Evolutionary conservation across 2,888 invertebrate species (phyloP).

Genomic region (Unio pictorum): DNA sequence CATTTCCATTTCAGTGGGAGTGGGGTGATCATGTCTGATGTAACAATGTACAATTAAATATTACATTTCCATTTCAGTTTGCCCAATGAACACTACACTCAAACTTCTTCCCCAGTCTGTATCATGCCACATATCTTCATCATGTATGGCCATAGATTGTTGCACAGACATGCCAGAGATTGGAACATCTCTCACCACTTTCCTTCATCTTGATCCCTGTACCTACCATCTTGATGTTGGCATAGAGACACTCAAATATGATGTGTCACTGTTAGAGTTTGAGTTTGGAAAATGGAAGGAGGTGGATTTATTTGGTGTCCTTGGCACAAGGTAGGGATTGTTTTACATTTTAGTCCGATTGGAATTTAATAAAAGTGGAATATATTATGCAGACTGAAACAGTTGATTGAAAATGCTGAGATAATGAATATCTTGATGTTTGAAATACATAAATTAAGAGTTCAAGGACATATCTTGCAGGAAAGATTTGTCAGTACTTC

Average conservation of each 20-base stretch:
- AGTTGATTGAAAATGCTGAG: too few relatives aligned
- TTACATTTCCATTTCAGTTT: conserved; percentile 21
- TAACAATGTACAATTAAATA: background rate
- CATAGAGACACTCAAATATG: conserved; percentile 23
- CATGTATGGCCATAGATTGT: conserved; percentile 29
- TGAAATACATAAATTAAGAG: too few relatives aligned
- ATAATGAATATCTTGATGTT: too few relatives aligned
- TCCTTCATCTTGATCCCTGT: conserved; percentile 26
- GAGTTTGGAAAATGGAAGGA: conserved; percentile 23
- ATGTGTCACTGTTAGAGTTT: conserved; percentile 22
- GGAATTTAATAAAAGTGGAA: too few relatives aligned
- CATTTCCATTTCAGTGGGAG: conserved; percentile 12
- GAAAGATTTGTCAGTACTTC: too few relatives aligned
- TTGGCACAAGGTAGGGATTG: too few relatives aligned
- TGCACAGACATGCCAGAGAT: conserved; percentile 23
- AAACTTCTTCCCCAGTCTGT: conserved; percentile 13
- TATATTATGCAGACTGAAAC: too few relatives aligned
- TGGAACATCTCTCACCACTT: conserved; percentile 13
- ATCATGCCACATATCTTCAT: conserved; percentile 22
- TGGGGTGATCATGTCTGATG: too few relatives aligned
- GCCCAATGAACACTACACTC: conserved; percentile 15
- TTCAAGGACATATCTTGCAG: too few relatives aligned
- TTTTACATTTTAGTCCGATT: too few relatives aligned
- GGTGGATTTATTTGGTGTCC: too few relatives aligned
- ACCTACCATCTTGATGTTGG: conserved; percentile 21